Conservation (phyloP, 2,888 invertebrate species). For the Ypsolopha scabrella region DNA sequence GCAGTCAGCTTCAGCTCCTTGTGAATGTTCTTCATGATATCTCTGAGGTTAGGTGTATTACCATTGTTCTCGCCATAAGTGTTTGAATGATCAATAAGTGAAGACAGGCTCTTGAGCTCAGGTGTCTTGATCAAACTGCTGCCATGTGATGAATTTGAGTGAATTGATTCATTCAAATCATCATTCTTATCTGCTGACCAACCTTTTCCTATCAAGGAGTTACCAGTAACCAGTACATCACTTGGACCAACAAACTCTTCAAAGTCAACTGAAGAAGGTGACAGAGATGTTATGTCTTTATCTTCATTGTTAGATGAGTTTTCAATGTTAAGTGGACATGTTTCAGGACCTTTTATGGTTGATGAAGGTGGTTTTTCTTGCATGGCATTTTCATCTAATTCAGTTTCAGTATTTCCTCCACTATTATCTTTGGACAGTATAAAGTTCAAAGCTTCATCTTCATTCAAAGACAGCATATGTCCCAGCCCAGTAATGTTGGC, state of each 20-base stretch:
- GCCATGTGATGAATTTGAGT: constrained; percentile 64
- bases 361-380: neutral
- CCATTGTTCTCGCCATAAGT: constrained; percentile 37
- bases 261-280: constrained; percentile 39
- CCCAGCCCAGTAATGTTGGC: constrained; percentile 52
- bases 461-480: constrained; percentile 68
- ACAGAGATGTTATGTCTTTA: constrained; percentile 24
- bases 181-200: constrained; percentile 76
- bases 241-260: constrained; percentile 39
- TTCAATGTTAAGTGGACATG: neutral
- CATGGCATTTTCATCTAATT: constrained; percentile 6
- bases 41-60: constrained; percentile 67
- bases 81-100: constrained; percentile 47
- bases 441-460: constrained; percentile 79
- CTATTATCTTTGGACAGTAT: constrained; percentile 67
- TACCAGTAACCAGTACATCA: constrained; percentile 64
- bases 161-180: constrained; percentile 53
- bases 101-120: constrained; percentile 58
- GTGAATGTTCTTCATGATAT: constrained; percentile 67
- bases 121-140: constrained; percentile 64
- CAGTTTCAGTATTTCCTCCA: constrained; percentile 10
- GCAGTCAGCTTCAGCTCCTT: constrained; percentile 47
- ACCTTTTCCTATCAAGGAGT: constrained; percentile 73
- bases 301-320: neutral
- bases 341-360: neutral